Evolutionary conservation across 2,113 vertebrate species (phyloP).

Genomic region (Hippocampus zosterae): DNA sequence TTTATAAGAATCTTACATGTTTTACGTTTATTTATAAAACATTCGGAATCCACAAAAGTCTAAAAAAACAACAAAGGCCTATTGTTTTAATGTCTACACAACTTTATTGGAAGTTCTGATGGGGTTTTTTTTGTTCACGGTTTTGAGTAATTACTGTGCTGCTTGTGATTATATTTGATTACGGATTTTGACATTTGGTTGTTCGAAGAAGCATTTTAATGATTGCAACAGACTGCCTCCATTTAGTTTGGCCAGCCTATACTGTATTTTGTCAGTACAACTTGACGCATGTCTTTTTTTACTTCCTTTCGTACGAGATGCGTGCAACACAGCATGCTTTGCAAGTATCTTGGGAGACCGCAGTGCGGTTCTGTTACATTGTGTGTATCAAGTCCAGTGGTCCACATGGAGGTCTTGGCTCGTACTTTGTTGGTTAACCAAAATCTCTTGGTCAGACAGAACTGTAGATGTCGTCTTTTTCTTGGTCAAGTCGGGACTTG

Average conservation of each 20-base stretch:
- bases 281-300: neutral
- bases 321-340: neutral
- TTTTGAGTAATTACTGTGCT: too few species aligned
- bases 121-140: neutral
- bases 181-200: too few species aligned
- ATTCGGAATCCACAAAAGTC: neutral
- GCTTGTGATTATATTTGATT: too few species aligned
- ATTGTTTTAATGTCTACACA: neutral
- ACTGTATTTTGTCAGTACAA: neutral
- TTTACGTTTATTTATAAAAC: too few species aligned
- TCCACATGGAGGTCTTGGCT: slow-evolving; percentile 10
- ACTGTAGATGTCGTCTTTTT: slow-evolving; percentile 10
- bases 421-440: slow-evolving; percentile 41
- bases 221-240: neutral
- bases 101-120: neutral
- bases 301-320: neutral
- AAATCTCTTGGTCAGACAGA: slow-evolving; percentile 30
- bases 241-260: neutral
- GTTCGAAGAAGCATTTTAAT: too few species aligned
- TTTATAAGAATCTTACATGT: neutral
- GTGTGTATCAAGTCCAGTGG: slow-evolving; percentile 28
- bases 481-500: slow-evolving; percentile 40
- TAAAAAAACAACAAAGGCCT: neutral
- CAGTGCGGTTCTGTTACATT: slow-evolving; percentile 7
- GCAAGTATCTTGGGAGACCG: neutral